A percentile compares a stretch with the other conserved stretches of the same genome.
Evolutionary conservation across 2,888 invertebrate species (phyloP).

Genomic region (Sialis lutaria): DNA sequence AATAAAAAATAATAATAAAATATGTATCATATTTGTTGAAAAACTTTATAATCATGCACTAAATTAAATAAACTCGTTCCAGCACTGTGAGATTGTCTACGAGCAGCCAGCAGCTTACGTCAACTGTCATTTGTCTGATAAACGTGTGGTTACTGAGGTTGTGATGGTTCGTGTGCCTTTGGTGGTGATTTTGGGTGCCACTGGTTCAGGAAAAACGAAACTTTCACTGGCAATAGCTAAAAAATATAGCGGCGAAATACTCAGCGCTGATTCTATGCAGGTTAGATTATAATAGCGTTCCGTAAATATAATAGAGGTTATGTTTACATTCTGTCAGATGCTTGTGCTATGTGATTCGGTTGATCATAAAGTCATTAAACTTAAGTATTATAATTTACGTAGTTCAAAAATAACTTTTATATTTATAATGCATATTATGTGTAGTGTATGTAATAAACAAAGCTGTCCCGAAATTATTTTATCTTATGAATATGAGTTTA

Average conservation of each 20-base stretch:
- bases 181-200: slow-evolving; percentile 86
- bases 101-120: not conserved
- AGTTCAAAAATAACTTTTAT: too few species aligned
- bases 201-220: slow-evolving; percentile 95
- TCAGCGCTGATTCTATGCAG: slow-evolving; percentile 99
- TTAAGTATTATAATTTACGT: too few species aligned
- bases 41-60: too few species aligned
- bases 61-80: not conserved
- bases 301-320: not conserved
- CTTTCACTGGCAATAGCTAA: slow-evolving; percentile 80
- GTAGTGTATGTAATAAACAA: too few species aligned
- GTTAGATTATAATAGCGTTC: slow-evolving; percentile 28
- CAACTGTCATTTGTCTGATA: not conserved
- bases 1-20: too few species aligned
- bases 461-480: too few species aligned
- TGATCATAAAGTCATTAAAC: too few species aligned
- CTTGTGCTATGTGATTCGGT: too few species aligned
- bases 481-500: not conserved
- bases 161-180: slow-evolving; percentile 36
- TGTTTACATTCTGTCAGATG: too few species aligned
- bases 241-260: slow-evolving; percentile 75
- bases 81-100: not conserved
- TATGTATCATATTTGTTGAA: too few species aligned
- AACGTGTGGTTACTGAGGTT: too few species aligned
- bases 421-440: too few species aligned